phyloP scores from a whole-genome alignment of 2,888 invertebrate species.

The Sthenelais limicola region DNA sequence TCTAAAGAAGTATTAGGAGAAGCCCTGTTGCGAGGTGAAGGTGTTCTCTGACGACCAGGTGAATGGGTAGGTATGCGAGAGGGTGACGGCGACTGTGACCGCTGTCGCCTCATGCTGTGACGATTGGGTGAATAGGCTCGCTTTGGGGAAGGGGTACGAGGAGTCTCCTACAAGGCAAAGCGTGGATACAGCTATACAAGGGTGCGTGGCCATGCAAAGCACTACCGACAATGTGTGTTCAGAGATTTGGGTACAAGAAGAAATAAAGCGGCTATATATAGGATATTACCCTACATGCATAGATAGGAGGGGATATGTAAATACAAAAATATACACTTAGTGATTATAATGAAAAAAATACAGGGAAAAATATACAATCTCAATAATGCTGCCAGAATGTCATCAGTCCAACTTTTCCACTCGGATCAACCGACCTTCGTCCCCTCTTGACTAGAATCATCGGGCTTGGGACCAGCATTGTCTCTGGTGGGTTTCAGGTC shows the following conservation, averaged over 20 bases:
- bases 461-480: neutral
- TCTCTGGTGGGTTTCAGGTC: constrained; percentile 13
- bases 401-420: too few relatives aligned
- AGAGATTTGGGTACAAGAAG: neutral
- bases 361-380: too few relatives aligned
- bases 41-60: too few relatives aligned
- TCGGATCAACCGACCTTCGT: constrained; percentile 29
- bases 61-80: too few relatives aligned
- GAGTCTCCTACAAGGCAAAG: neutral
- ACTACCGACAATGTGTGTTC: neutral
- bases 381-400: too few relatives aligned
- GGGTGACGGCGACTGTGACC: constrained; percentile 19
- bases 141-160: constrained; percentile 24
- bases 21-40: too few relatives aligned
- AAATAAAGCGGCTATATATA: too few relatives aligned
- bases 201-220: neutral
- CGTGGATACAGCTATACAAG: neutral
- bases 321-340: neutral
- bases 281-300: too few relatives aligned
- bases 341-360: too few relatives aligned
- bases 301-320: neutral
- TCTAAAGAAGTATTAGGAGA: too few relatives aligned
- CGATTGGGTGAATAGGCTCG: constrained; percentile 44
- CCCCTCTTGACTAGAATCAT: neutral
- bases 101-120: constrained; percentile 39